Percentiles rank a stretch among this genome's conserved stretches.
Evolutionary conservation across 2,888 invertebrate species (phyloP).

Genomic region (Lysandra coridon): DNA sequence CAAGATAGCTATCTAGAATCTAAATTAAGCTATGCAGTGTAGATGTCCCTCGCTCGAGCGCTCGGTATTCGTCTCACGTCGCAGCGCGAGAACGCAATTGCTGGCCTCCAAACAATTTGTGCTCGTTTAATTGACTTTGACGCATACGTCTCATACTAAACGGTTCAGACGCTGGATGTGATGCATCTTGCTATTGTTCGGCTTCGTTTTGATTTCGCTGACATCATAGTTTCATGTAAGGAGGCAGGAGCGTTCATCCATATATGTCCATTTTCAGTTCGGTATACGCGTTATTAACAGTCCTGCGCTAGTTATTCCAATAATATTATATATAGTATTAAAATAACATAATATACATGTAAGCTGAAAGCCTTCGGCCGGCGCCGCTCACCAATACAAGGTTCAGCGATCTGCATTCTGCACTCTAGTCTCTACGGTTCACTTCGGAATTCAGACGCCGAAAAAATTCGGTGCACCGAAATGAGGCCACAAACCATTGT

Average conservation of each 20-base stretch:
- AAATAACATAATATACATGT: not conserved
- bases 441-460: not conserved
- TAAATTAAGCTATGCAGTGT: not conserved
- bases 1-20: not conserved
- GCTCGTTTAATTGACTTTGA: conserved; percentile 19
- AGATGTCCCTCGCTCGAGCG: not conserved
- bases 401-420: not conserved
- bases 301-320: no score
- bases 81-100: not conserved
- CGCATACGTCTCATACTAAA: conserved; percentile 16
- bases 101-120: conserved; percentile 13
- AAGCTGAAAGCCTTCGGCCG: not conserved
- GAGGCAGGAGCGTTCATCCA: no score
- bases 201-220: not conserved
- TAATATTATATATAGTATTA: not conserved
- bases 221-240: not conserved
- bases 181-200: not conserved
- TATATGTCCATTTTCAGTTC: no score
- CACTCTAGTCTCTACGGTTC: not conserved
- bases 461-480: not conserved
- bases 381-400: not conserved
- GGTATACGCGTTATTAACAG: no score
- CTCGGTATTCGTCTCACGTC: conserved; percentile 1
- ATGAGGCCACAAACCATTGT: not conserved
- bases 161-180: not conserved